Base-by-base conservation (phyloP, 1,140 invertebrate genomes). In the Episyrphus balteatus region DNA sequence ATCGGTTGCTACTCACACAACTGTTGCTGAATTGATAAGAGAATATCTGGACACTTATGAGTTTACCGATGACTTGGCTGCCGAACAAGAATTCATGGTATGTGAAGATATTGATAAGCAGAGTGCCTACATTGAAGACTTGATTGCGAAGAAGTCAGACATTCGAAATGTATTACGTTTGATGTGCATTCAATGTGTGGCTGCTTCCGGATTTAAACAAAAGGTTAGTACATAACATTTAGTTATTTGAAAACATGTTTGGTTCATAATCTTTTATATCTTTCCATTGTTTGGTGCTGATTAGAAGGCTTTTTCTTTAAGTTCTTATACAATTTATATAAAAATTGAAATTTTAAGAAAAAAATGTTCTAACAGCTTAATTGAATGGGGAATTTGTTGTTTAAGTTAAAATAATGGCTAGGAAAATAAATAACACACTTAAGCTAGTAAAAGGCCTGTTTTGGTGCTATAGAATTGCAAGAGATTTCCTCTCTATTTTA, bases 1-100 rank as follows among this genome's bases (percentile, higher is more conserved):
- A 60, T 82, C 86, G 9, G 70, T 96, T 11, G 81, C 84, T 12
- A 84, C 77, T 32, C 80, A 81, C 49, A 81, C 77, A 1, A 72
- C 77, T 30, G 79, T 82, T 37, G 80, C 78, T 0, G 78, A 79
- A 51, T 75, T 77, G 47, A 78, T 82, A 26, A 80, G 79, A 55
- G 76, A 79, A 56, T 69, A 67, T 13, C 70, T 73, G 32, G 75
- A 74, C 50, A 54, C 54, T 0, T 70, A 72, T 51, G 62, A 74
- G 5, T 78, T 78, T 49, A 68, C 72, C 21, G 76, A 78, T 49
- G 72, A 69, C 14, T 62, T 78, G 17, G 70, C 73, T 30, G 76
- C 75, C 41, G 92, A 96, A 68, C 92, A 98, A 70, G 91, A 96
- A 63, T 84, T 96, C 55, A 74, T 96, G 49, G 88, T 92, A 62